phyloP scores from a whole-genome alignment of 2,888 invertebrate genomes.

The Apamea crenata region DNA sequence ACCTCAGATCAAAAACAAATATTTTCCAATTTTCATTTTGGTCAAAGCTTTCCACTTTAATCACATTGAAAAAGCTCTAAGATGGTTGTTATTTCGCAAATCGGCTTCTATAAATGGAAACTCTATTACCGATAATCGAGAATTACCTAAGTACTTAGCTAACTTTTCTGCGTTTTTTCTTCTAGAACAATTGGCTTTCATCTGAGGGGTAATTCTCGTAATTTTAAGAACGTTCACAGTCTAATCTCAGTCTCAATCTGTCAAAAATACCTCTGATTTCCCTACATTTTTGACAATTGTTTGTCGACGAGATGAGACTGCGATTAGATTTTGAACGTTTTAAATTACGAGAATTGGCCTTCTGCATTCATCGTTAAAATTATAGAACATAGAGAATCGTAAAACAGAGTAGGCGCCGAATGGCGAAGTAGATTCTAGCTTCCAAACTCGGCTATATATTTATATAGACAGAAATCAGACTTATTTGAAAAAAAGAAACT shows the following conservation, averaged over 20 bases:
- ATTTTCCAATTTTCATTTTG: neutral
- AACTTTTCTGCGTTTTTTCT: neutral
- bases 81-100: neutral
- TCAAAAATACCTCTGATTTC: too few species aligned
- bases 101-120: neutral
- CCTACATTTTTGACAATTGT: too few species aligned
- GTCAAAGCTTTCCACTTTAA: neutral
- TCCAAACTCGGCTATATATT: neutral
- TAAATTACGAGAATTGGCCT: too few species aligned
- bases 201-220: too few species aligned
- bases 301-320: too few species aligned
- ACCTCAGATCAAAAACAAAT: neutral
- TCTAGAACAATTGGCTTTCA: neutral
- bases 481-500: neutral
- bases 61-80: neutral
- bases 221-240: too few species aligned
- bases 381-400: neutral
- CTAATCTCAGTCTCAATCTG: too few species aligned
- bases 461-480: neutral
- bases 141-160: neutral
- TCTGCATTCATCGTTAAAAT: constrained; percentile 7
- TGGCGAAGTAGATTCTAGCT: neutral
- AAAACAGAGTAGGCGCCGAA: constrained; percentile 9
- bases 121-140: neutral
- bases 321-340: too few species aligned